Conservation (phyloP, 2,888 invertebrate genomes). For the Lepidochrysops patricia region DNA sequence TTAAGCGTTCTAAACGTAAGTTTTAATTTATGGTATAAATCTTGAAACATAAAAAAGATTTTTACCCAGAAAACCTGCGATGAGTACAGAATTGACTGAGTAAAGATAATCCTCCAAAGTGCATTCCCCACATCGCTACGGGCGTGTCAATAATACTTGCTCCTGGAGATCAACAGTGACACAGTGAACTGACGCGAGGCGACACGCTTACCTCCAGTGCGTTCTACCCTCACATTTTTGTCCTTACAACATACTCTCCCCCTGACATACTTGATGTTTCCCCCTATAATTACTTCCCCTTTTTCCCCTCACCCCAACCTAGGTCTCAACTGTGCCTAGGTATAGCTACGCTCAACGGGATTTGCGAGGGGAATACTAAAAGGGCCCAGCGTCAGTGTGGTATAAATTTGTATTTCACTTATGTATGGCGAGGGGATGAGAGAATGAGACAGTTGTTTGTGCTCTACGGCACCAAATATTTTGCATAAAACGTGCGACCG, state of each 20-base stretch:
- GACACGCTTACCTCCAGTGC: slow-evolving; percentile 67
- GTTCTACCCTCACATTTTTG: slow-evolving; percentile 63
- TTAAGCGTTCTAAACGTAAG: no score
- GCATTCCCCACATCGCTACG: background rate
- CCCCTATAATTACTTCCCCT: slow-evolving; percentile 63
- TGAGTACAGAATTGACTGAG: background rate
- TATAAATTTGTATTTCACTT: slow-evolving; percentile 48
- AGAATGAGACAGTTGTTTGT: slow-evolving; percentile 36
- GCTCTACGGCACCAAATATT: slow-evolving; percentile 42
- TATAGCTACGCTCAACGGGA: slow-evolving; percentile 53
- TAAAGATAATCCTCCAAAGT: background rate
- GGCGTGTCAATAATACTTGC: slow-evolving; percentile 1
- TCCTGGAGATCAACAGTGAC: slow-evolving; percentile 64
- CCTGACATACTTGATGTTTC: slow-evolving; percentile 71
- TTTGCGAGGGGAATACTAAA: slow-evolving; percentile 67
- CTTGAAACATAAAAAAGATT: background rate
- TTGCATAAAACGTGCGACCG: slow-evolving; percentile 21
- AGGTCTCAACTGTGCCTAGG: slow-evolving; percentile 48
- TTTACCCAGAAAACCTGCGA: background rate
- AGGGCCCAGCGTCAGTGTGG: slow-evolving; percentile 53
- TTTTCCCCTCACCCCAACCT: slow-evolving; percentile 43
- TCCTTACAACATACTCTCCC: slow-evolving; percentile 67
- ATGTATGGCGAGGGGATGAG: slow-evolving; percentile 34
- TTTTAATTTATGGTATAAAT: no score
- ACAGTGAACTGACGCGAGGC: slow-evolving; percentile 68